These are phyloP conservation scores for Dysidea cf. avara DNA, from an alignment of 37 sponge, comb jelly and placozoan species.

Conservation along the genomic window DNA sequence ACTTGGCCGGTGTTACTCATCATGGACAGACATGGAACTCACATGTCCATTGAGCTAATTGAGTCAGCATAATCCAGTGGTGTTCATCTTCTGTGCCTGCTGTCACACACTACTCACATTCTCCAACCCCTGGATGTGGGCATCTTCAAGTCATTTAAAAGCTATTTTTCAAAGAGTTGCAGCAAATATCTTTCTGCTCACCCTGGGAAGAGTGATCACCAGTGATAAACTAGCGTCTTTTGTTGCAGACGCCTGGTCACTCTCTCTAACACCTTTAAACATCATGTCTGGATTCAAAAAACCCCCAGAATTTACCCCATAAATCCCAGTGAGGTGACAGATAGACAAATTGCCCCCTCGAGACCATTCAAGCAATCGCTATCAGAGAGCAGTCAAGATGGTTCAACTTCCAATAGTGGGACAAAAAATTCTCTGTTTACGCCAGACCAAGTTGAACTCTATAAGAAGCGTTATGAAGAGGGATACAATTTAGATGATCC, in stretches of 20 bases:
- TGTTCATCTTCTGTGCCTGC: constrained; percentile 48
- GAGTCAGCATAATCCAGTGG: constrained; percentile 43
- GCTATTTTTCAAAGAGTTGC: constrained; percentile 43
- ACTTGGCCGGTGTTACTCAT: constrained; percentile 34
- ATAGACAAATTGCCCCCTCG: constrained; percentile 30
- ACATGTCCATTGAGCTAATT: constrained; percentile 42
- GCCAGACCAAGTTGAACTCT: constrained; percentile 20
- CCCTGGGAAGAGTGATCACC: constrained; percentile 46
- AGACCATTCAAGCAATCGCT: constrained; percentile 6
- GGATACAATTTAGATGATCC: constrained; percentile 24
- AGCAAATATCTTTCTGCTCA: no score
- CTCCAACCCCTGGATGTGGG: constrained; percentile 57
- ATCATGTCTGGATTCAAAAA: constrained; percentile 40
- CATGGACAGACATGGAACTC: constrained; percentile 48
- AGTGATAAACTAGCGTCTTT: constrained; percentile 31
- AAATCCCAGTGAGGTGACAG: constrained; percentile 41
- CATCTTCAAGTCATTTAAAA: constrained; percentile 48
- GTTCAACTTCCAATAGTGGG: constrained; percentile 24
- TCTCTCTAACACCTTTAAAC: constrained; percentile 24
- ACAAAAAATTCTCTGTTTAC: no score
- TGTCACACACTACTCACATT: constrained; percentile 53
- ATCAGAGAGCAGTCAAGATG: constrained; percentile 1
- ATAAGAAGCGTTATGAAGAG: constrained; percentile 32
- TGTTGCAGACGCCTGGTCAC: constrained; percentile 36
- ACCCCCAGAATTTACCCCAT: constrained; percentile 28